Evolutionary conservation across 2,888 invertebrate genomes (phyloP).

Genomic region (Ceramica pisi): DNA sequence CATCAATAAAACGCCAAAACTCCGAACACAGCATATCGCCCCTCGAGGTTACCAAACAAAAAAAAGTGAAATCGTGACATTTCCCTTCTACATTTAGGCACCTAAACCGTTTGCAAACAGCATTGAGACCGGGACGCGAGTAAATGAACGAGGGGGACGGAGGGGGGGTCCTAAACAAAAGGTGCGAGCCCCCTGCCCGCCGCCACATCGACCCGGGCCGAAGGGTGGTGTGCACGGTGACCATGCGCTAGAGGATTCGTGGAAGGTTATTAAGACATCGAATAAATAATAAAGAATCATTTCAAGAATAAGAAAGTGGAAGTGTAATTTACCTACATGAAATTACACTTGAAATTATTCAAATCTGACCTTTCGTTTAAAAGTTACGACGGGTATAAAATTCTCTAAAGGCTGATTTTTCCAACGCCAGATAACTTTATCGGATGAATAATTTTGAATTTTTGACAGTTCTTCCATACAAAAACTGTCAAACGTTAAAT

Average conservation of each 20-base stretch:
- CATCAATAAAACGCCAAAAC: constrained; percentile 48
- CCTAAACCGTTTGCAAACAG: constrained; percentile 90
- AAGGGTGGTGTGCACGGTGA: constrained; percentile 74
- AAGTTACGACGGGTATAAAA: too few relatives aligned
- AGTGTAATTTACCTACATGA: too few relatives aligned
- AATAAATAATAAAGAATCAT: too few relatives aligned
- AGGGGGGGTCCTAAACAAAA: constrained; percentile 89
- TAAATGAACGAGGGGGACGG: constrained; percentile 84
- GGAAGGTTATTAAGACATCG: background rate
- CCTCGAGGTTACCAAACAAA: constrained; percentile 69
- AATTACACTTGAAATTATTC: too few relatives aligned
- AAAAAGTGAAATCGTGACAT: constrained; percentile 89
- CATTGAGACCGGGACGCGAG: constrained; percentile 84
- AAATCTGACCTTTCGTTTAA: too few relatives aligned
- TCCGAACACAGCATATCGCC: constrained; percentile 38
- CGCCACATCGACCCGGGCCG: constrained; percentile 82
- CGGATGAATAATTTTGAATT: too few relatives aligned
- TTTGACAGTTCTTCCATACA: too few relatives aligned
- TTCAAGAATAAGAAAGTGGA: too few relatives aligned
- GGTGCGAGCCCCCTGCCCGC: constrained; percentile 84
- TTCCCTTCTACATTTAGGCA: constrained; percentile 88
- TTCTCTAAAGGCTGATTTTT: too few relatives aligned
- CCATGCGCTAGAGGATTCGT: constrained; percentile 58
- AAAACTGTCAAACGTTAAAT: too few relatives aligned
- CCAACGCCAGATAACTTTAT: too few relatives aligned